phyloP scores from a whole-genome alignment of 2,797 vertebrate genomes.

The Anguilla pacifica region DNA sequence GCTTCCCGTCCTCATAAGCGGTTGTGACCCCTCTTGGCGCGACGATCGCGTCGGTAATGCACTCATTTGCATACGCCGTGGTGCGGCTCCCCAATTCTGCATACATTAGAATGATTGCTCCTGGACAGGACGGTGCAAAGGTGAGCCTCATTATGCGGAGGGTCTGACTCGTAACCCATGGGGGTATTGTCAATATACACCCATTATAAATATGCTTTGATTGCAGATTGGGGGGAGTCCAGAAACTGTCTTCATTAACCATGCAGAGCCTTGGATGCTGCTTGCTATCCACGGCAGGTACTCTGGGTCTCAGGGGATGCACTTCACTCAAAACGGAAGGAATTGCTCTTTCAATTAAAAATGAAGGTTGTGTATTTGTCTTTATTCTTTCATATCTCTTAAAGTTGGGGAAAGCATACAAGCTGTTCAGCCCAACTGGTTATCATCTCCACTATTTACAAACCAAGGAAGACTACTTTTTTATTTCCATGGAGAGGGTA shows the following conservation, averaged over 20 bases:
- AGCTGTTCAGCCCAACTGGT: background rate
- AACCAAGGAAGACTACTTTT: background rate
- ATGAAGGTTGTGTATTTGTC: background rate
- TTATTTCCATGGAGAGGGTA: background rate
- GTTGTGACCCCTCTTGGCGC: background rate
- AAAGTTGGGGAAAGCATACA: background rate
- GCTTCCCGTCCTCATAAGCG: background rate
- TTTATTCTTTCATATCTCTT: background rate
- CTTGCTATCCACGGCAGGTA: background rate
- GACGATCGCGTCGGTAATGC: background rate
- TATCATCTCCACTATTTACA: background rate
- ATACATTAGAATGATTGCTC: background rate
- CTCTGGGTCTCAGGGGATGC: background rate
- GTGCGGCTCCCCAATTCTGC: background rate
- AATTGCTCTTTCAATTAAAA: background rate
- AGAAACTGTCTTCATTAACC: background rate
- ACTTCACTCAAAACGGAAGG: background rate
- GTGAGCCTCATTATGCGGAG: constrained; percentile 11
- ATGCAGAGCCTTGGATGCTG: background rate
- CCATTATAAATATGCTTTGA: constrained; percentile 12
- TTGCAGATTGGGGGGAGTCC: background rate
- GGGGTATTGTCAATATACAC: background rate
- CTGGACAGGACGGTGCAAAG: too few relatives aligned
- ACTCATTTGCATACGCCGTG: constrained; percentile 4
- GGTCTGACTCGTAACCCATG: background rate